Evolutionary conservation across 2,888 invertebrate genomes (phyloP).

Genomic region (Cacoxenus indagator): DNA sequence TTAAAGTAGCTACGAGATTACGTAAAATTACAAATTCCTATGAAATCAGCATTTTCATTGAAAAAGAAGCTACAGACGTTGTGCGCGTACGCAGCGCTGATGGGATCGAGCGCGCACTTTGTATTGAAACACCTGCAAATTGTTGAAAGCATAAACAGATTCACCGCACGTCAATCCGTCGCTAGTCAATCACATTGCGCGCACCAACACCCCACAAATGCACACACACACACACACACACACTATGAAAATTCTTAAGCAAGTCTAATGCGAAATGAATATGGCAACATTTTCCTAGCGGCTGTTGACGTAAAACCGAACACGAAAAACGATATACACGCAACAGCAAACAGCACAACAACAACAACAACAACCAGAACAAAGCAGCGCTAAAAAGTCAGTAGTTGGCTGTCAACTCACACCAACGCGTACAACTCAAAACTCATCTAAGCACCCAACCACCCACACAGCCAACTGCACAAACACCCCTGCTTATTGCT

Average conservation of each 20-base stretch:
- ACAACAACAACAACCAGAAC: conserved; percentile 20
- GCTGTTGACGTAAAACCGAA: conserved; percentile 13
- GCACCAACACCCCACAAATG: background rate
- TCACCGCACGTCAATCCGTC: conserved; percentile 13
- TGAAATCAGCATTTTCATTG: background rate
- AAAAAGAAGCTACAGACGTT: background rate
- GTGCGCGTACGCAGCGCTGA: too few relatives aligned
- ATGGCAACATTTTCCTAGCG: conserved; percentile 11
- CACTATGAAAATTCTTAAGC: background rate
- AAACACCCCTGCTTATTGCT: conserved; percentile 36
- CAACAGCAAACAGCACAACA: conserved; percentile 40
- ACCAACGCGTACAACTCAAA: conserved; percentile 1
- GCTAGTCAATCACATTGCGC: background rate
- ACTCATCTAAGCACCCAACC: conserved; percentile 17
- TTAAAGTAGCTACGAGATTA: background rate
- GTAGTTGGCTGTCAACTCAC: conserved; percentile 12
- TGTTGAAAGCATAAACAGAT: conserved; percentile 49
- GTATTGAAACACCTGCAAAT: conserved; percentile 58
- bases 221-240: background rate
- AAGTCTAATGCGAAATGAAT: background rate
- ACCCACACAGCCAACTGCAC: conserved; percentile 33
- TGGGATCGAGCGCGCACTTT: too few relatives aligned
- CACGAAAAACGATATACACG: conserved; percentile 25
- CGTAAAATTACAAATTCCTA: background rate
- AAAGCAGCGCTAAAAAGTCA: conserved; percentile 56